These are phyloP conservation scores for Erebia ligea DNA, from an alignment of 2,888 invertebrate species.

Conservation along the genomic window DNA sequence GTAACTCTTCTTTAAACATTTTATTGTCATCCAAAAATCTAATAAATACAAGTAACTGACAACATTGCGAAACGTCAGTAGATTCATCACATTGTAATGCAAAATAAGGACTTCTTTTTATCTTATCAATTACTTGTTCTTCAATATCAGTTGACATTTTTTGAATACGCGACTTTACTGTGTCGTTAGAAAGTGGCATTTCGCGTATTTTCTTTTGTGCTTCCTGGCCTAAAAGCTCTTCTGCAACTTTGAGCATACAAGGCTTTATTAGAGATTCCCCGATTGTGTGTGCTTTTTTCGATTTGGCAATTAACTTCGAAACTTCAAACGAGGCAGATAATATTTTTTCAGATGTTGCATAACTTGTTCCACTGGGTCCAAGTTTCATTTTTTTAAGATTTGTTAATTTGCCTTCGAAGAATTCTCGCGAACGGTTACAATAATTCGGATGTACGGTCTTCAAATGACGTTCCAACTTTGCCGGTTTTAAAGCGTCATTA, in stretches of 20 bases:
- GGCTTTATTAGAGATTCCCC: slow-evolving; percentile 42
- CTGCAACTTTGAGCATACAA: slow-evolving; percentile 41
- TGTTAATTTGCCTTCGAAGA: slow-evolving; percentile 9
- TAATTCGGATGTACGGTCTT: slow-evolving; percentile 21
- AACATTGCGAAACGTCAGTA: slow-evolving; percentile 43
- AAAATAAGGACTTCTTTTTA: slow-evolving; percentile 37
- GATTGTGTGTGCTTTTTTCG: slow-evolving; percentile 40
- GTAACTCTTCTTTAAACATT: slow-evolving; percentile 31
- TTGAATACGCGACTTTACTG: slow-evolving; percentile 37
- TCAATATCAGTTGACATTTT: slow-evolving; percentile 37
- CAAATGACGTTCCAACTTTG: background rate
- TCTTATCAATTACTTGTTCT: slow-evolving; percentile 30
- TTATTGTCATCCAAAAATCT: slow-evolving; percentile 37
- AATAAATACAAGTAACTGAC: slow-evolving; percentile 41
- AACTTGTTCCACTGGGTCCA: slow-evolving; percentile 20
- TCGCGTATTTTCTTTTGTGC: slow-evolving; percentile 36
- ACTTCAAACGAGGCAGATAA: slow-evolving; percentile 32
- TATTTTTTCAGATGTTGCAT: slow-evolving; percentile 26
- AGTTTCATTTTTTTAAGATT: slow-evolving; percentile 24
- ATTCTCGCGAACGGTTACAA: slow-evolving; percentile 17
- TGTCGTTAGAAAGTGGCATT: slow-evolving; percentile 41
- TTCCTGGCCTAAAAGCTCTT: slow-evolving; percentile 37
- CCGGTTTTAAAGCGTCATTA: background rate
- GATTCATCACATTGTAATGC: slow-evolving; percentile 42
- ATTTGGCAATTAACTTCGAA: slow-evolving; percentile 35